Percentiles rank a stretch among this genome's conserved stretches.
Conservation (phyloP, 2,113 vertebrate genomes). For the Porphyrio hochstetteri region DNA sequence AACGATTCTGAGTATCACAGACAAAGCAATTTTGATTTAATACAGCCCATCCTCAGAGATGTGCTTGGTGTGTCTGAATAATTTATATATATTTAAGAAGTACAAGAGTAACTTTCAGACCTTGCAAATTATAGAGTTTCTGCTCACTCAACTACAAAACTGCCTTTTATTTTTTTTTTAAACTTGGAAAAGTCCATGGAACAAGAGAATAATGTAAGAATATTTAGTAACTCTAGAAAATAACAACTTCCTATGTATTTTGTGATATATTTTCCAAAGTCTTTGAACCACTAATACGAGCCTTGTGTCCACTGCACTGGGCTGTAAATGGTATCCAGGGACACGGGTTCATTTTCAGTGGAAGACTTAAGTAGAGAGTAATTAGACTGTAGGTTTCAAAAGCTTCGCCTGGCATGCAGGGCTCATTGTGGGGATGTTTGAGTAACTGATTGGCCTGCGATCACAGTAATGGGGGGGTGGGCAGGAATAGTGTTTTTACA, state of each 20-base stretch:
- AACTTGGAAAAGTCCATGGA: conserved; percentile 19
- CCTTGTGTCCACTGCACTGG: neutral
- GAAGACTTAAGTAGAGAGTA: neutral
- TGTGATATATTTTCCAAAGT: conserved; percentile 33
- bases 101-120: neutral
- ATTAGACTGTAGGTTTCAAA: neutral
- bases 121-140: neutral
- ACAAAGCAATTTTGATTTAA: neutral
- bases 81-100: neutral
- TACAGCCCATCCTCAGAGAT: neutral
- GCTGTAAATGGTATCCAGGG: conserved; percentile 2
- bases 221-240: conserved; percentile 43
- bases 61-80: neutral
- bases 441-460: neutral
- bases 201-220: conserved; percentile 12
- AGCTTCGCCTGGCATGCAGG: neutral
- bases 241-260: conserved; percentile 47
- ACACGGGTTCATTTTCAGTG: neutral
- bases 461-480: neutral
- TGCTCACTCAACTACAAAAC: neutral
- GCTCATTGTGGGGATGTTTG: neutral
- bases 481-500: neutral
- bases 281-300: conserved; percentile 31
- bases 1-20: neutral
- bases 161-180: neutral